Evolutionary conservation across 2,888 invertebrate species (phyloP), one percentile per base, ranked within the genome.

Genomic region (Meteorus colon): DNA sequence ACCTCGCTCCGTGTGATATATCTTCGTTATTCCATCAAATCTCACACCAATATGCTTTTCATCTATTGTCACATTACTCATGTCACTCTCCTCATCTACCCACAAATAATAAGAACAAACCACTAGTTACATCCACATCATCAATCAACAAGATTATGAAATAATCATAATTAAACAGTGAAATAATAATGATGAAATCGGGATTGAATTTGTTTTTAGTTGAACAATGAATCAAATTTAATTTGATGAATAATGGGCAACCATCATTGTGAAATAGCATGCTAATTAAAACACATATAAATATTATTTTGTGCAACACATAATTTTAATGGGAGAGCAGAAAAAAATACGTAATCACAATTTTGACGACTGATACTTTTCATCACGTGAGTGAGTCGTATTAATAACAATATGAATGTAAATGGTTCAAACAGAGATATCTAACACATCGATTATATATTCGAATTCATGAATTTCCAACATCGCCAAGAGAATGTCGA

Each of bases 11-110:
- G 91, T 91, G 63, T 91, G 89, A 88, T 94, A 96, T 55, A 92
- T 89, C 89, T 96, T 97, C 67, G 92, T 92, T 16, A 97, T 92
- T 83, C 93, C 92, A 27, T 93, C 90, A 72, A 97, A 92, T 72
- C 94, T 92, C 8, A 97, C 96, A 1, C 97, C 97, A 0, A 94
- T 91, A 62, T 87, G 86, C 74, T 87, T 87, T 79, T 88, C 89
- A 73, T 78, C 86, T 24, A 86, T 84, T 29, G 82, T 84, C 77
- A 87, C 81, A 60, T 78, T 85, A 31, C 85, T 85, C 6, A 81
- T 73, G 80, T 88, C 86, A 69, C 81, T 84, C 14, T 86, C 85
- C 14, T 84, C 82, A 68, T 86, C 88, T 88, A 71, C n/a, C 67
- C 29, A 16, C 2, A 12, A 16, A 73, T n/a, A 63, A 73, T 62